phyloP scores from a whole-genome alignment of 1,140 invertebrate species.

The Listronotus bonariensis region DNA sequence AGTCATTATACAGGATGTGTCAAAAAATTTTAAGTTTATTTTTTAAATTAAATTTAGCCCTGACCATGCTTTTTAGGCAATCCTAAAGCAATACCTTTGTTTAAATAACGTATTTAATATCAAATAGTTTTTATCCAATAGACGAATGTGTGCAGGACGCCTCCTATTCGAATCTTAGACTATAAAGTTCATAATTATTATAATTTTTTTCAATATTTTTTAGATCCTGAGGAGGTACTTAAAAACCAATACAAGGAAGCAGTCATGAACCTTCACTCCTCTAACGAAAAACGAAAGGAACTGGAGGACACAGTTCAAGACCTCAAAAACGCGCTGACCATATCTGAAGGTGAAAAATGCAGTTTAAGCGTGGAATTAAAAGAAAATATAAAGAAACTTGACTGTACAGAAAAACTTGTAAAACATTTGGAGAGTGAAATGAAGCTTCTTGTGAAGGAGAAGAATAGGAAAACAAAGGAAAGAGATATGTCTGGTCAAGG shows the following conservation, averaged over 20 bases:
- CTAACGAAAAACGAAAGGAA: conserved; percentile 32
- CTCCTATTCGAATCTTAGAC: too few species aligned
- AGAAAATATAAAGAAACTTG: conserved; percentile 17
- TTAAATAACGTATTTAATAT: too few species aligned
- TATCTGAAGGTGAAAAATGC: conserved; percentile 36
- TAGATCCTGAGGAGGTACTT: conserved; percentile 25
- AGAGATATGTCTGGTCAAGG: too few species aligned
- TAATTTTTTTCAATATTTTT: neutral
- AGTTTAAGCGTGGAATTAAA: conserved; percentile 22
- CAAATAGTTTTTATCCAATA: too few species aligned
- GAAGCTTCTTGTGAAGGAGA: too few species aligned
- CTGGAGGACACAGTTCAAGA: conserved; percentile 33
- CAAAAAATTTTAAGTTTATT: too few species aligned
- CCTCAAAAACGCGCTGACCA: conserved; percentile 29
- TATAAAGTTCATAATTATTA: neutral
- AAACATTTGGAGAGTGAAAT: conserved; percentile 3
- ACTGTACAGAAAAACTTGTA: neutral
- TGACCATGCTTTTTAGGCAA: too few species aligned
- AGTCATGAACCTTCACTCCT: conserved; percentile 23
- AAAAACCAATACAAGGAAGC: conserved; percentile 33
- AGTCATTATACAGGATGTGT: too few species aligned
- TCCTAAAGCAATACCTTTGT: too few species aligned
- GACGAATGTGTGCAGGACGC: too few species aligned
- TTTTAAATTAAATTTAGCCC: too few species aligned
- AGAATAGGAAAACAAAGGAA: too few species aligned